A percentile compares a stretch with the other conserved stretches of the same genome.
phyloP scores from a whole-genome alignment of 2,888 invertebrate genomes.

The Temnothorax unifasciatus region DNA sequence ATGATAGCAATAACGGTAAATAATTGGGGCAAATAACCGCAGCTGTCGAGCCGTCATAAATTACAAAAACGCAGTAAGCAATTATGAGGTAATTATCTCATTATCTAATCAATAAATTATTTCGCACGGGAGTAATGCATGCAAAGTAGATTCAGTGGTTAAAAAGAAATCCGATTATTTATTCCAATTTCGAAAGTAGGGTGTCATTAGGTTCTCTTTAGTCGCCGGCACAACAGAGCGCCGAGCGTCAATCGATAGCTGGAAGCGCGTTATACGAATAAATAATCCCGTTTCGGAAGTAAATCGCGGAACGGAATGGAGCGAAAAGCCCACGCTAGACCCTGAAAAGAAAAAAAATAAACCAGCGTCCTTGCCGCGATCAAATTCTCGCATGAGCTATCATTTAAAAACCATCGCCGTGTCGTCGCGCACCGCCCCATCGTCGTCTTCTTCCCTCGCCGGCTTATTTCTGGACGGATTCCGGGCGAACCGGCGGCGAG shows the following conservation, averaged over 20 bases:
- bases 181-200: not conserved
- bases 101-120: constrained; percentile 14
- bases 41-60: not conserved
- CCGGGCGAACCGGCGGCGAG: constrained; percentile 56
- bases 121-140: not conserved
- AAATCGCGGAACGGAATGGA: not conserved
- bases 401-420: constrained; percentile 16
- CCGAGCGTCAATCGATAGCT: not conserved
- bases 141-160: not conserved
- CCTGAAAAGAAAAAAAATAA: not conserved
- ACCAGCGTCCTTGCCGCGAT: constrained; percentile 28
- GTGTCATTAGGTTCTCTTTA: not conserved
- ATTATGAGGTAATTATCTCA: not conserved
- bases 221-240: not conserved
- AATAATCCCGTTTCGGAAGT: constrained; percentile 26
- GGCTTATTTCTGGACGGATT: constrained; percentile 65
- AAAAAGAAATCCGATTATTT: not conserved
- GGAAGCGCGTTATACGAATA: not conserved
- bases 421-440: constrained; percentile 4
- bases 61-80: not conserved
- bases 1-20: not conserved
- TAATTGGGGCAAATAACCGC: not conserved
- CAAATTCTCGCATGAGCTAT: constrained; percentile 30
- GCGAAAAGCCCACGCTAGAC: not conserved
- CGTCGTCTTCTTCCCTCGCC: constrained; percentile 31